Evolutionary conservation across 2,888 invertebrate genomes (phyloP), one percentile per base, ranked within the genome.

Genomic region (Papilio protenor): DNA sequence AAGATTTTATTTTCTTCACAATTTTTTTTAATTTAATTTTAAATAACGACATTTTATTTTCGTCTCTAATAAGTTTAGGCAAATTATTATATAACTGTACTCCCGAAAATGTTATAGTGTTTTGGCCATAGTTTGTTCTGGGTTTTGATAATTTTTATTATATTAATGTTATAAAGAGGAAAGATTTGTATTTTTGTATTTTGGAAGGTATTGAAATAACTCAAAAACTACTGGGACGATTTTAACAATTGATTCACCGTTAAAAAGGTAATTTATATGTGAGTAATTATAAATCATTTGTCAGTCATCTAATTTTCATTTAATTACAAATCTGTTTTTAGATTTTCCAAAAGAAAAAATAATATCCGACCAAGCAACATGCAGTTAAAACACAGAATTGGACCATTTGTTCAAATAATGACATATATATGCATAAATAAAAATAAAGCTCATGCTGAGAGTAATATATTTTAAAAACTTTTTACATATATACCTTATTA

Each of bases 351-450:
- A 77, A 12, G 11, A 69, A 73, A 45, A 59, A 0, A 5, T 47
- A 33, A 64, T 72, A 45, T 75, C 52, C 10, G 21, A 21, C 52
- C 45, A 75, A 78, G 78, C 75, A 59, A 80, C 89, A 89, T 89
- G 89, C 89, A 83, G 82, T 87, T 85, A 84, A 69, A 80, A 79
- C 69, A 76, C 74, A 76, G 70, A 76, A 59, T 23, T 78, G 21
- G 21, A 27, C 52, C 21, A 27, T 12, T 69, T 66, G 55, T 69
- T 40, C 47, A 76, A 1, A 23, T 23, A 72, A 73, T 16, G 40
- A n/a, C 27, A 59, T 18, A 59, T 49, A n/a, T 59, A 27, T 52
- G 33, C 49, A 27, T n/a, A 27, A 69, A 75, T 40, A 55, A 40
- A 52, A 23, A 61, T 23, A 23, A 59, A 40, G 59, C 23, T 49